Percentiles rank a stretch among this genome's conserved stretches.
phyloP scores from a whole-genome alignment of 2,797 vertebrate genomes.

The Alca torda region DNA sequence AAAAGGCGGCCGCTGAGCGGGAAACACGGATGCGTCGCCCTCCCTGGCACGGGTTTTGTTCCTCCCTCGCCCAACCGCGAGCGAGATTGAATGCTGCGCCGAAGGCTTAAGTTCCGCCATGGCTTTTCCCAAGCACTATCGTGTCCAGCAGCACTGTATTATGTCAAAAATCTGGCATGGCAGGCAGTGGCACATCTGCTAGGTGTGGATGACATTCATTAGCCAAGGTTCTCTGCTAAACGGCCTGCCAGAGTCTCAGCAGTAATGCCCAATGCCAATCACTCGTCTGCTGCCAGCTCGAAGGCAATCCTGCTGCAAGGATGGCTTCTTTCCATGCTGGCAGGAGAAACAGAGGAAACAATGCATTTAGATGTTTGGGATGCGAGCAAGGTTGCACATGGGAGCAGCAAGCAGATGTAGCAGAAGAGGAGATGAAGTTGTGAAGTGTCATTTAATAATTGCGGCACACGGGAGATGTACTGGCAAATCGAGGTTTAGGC shows the following conservation, averaged over 20 bases:
- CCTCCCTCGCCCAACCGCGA: not conserved
- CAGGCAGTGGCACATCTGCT: conserved; percentile 80
- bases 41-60: not conserved
- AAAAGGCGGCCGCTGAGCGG: not conserved
- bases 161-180: conserved; percentile 79
- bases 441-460: conserved; percentile 65
- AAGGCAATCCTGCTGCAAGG: conserved; percentile 61
- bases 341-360: conserved; percentile 65
- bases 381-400: conserved; percentile 35
- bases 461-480: not conserved
- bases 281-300: conserved; percentile 75
- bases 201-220: conserved; percentile 80
- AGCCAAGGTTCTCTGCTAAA: conserved; percentile 76
- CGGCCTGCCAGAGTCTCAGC: conserved; percentile 76
- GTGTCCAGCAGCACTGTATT: conserved; percentile 73
- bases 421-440: conserved; percentile 65
- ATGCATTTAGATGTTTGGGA: conserved; percentile 56
- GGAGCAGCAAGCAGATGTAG: conserved; percentile 65
- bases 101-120: not conserved
- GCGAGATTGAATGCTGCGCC: rapidly evolving
- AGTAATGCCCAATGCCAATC: conserved; percentile 74
- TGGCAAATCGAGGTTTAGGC: not conserved
- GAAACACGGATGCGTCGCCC: rapidly evolving
- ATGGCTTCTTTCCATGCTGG: conserved; percentile 77
- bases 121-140: not conserved